phyloP scores from a whole-genome alignment of 1,140 invertebrate genomes.

The Notospermus geniculatus region DNA sequence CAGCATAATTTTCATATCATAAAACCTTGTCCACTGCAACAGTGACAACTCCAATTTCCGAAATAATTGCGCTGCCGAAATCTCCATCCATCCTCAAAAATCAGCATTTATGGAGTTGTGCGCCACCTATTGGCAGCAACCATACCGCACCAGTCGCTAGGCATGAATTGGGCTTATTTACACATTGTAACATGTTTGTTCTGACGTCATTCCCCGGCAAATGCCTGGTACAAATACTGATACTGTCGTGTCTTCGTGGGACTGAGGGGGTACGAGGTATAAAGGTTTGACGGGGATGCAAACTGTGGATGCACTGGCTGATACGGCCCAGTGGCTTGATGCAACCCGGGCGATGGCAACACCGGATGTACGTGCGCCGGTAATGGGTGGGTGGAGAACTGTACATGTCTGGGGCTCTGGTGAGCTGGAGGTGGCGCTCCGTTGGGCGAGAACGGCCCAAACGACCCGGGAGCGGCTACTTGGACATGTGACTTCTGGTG shows the following conservation, averaged over 20 bases:
- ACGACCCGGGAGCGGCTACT: conserved; percentile 38
- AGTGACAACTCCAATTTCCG: too few species aligned
- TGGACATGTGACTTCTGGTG: conserved; percentile 46
- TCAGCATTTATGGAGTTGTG: too few species aligned
- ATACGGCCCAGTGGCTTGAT: conserved; percentile 44
- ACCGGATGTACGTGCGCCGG: conserved; percentile 79
- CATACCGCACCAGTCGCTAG: too few species aligned
- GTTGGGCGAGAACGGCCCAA: conserved; percentile 60
- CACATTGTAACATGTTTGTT: not conserved
- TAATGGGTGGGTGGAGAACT: conserved; percentile 72
- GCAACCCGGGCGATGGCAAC: conserved; percentile 59
- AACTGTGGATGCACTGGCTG: conserved; percentile 57
- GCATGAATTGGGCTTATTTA: too few species aligned
- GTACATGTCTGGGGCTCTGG: conserved; percentile 75
- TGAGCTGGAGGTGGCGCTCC: conserved; percentile 79
- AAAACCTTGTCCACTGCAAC: too few species aligned
- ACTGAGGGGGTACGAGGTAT: conserved; percentile 48
- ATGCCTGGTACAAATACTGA: conserved; percentile 36
- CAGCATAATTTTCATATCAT: not conserved
- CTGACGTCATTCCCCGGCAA: conserved; percentile 20
- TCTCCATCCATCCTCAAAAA: too few species aligned
- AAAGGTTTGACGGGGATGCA: conserved; percentile 36
- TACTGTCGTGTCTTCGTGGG: conserved; percentile 48
- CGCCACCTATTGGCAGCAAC: too few species aligned
- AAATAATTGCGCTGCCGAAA: too few species aligned